Base-by-base conservation (phyloP, 2,113 vertebrate genomes). In the Cochlearius cochlearius region DNA sequence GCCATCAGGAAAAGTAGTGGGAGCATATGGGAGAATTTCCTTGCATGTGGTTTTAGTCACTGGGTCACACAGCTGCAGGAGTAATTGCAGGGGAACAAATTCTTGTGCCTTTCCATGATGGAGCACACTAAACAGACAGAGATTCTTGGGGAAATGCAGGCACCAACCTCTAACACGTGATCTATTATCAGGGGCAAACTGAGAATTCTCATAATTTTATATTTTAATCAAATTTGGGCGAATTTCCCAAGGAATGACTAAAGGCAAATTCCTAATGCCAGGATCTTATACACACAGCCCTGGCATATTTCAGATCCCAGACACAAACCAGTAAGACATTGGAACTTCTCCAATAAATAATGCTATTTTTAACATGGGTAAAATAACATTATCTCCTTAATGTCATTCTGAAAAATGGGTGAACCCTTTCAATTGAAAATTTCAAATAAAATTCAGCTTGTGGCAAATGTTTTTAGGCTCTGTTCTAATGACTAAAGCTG, bases 111-210 rank as follows among this genome's bases (percentile, higher is more conserved):
- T 90, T 73, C 55, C 10, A 8, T 16, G 23, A 38, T 43, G 63
- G 29, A 80, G 15, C 20, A 82, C 0, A 1, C 2, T 67, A 55
- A 88, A 67, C 6, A 91, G 29, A 22, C 2, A 62, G 38, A 68
- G 60, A 39, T 50, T 88, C 41, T 5, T 55, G n/a, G 16, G 21
- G 43, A 88, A 88, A 91, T 22, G 25, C 32, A 74, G 39, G 4
- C 0, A 0, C 22, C 59, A 92, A 27, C 14, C 36, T 76, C 66
- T 43, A 59, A 56, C 4, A 8, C 1, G 0, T 49, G 45, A 45
- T 32, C 41, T 69, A 2, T 36, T 58, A 32, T 53, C 16, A 59
- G 13, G 19, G 5, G 16, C 34, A 84, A 92, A 88, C 2, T 22
- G 30, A 55, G 11, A 71, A 49, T 56, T 88, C 75, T 52, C 7